Percentiles rank a stretch among this genome's conserved stretches.
These are phyloP conservation scores for Pogonognathellus flavescens DNA, from an alignment of 1,140 invertebrate species.

Conservation along the genomic window DNA sequence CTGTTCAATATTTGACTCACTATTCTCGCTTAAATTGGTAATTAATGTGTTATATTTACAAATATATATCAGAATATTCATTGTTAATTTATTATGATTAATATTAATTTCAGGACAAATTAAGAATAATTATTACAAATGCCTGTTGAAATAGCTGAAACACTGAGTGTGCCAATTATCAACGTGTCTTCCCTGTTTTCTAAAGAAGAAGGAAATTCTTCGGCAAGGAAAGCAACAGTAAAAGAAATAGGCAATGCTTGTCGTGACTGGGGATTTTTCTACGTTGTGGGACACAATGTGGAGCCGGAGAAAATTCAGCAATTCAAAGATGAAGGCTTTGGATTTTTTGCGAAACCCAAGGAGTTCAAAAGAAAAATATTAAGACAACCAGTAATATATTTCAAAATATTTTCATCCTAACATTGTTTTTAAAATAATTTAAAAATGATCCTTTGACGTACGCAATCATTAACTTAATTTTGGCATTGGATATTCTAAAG, in stretches of 20 bases:
- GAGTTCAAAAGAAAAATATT: conserved; percentile 56
- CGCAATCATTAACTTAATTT: no score
- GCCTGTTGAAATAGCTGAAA: not conserved
- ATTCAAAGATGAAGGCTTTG: not conserved
- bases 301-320: conserved; percentile 27
- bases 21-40: no score
- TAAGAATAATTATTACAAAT: not conserved
- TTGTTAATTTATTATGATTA: no score
- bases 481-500: no score
- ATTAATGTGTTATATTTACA: no score
- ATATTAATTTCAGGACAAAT: no score
- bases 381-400: conserved; percentile 46
- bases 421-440: no score
- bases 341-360: conserved; percentile 56
- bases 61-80: no score
- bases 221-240: not conserved
- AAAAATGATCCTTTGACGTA: no score
- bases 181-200: not conserved
- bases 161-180: not conserved
- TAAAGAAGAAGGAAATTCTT: not conserved
- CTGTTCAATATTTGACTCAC: no score
- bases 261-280: conserved; percentile 62
- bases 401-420: no score
- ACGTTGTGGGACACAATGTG: conserved; percentile 55
- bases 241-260: conserved; percentile 55